Evolutionary conservation across 2,888 invertebrate species (phyloP).

Genomic region (Xylota sylvarum): DNA sequence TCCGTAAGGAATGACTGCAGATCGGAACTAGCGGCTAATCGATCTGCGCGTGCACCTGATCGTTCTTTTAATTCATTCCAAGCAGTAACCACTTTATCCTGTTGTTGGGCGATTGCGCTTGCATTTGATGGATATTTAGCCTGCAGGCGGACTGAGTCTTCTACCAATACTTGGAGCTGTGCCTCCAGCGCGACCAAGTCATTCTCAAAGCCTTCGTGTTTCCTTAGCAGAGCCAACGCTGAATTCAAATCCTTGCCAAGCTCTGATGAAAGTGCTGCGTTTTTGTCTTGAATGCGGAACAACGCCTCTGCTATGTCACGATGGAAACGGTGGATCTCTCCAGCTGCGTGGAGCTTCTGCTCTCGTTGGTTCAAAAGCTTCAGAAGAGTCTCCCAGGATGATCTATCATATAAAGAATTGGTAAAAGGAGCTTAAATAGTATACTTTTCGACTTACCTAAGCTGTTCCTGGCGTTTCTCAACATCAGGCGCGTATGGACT

Average conservation of each 20-base stretch:
- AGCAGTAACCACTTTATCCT: constrained; percentile 93
- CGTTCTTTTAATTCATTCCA: constrained; percentile 95
- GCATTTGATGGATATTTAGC: constrained; percentile 97
- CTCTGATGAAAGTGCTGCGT: constrained; percentile 93
- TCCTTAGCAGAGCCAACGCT: constrained; percentile 92
- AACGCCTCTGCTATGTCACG: constrained; percentile 96
- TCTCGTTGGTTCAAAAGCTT: constrained; percentile 95
- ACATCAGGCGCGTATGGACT: constrained; percentile 94
- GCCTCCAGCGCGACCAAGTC: constrained; percentile 97
- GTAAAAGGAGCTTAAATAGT: background rate
- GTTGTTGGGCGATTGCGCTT: constrained; percentile 94
- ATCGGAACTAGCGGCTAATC: constrained; percentile 94
- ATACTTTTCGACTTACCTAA: constrained; percentile 88
- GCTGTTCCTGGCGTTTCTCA: constrained; percentile 93
- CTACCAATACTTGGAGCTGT: constrained; percentile 95
- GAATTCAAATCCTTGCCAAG: constrained; percentile 93
- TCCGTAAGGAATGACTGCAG: constrained; percentile 95
- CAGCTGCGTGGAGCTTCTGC: constrained; percentile 95
- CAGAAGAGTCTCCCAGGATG: constrained; percentile 94
- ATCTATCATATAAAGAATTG: constrained; percentile 84
- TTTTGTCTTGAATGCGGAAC: constrained; percentile 95
- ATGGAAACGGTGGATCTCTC: constrained; percentile 98
- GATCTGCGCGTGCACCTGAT: constrained; percentile 91
- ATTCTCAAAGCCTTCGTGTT: constrained; percentile 97
- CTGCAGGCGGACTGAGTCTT: constrained; percentile 95